Conservation (phyloP, 2,888 invertebrate species). For the Linnaemya tessellans region DNA sequence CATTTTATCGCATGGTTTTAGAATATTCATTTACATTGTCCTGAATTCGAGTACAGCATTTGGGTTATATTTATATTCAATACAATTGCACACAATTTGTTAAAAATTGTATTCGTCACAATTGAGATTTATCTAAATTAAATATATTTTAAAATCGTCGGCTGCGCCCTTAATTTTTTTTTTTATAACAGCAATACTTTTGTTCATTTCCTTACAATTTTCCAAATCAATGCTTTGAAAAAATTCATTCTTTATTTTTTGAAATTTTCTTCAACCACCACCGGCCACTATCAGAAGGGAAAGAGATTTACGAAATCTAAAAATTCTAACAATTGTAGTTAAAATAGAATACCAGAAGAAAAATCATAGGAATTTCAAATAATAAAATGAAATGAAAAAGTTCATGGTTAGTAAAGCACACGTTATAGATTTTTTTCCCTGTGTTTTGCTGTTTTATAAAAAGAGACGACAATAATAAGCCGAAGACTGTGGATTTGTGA, state of each 20-base stretch:
- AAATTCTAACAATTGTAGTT: conserved; percentile 29
- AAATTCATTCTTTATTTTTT: conserved; percentile 31
- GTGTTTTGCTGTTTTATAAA: background rate
- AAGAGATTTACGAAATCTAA: background rate
- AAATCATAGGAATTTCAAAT: conserved; percentile 36
- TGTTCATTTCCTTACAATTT: conserved; percentile 48
- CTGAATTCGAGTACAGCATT: background rate
- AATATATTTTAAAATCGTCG: conserved; percentile 21
- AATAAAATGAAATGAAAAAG: conserved; percentile 49
- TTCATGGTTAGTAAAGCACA: conserved; percentile 67
- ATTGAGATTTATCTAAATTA: conserved; percentile 43
- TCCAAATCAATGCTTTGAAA: conserved; percentile 60
- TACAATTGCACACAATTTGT: conserved; percentile 39
- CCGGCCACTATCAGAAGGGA: background rate
- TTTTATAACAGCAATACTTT: conserved; percentile 16
- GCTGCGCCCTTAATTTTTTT: background rate
- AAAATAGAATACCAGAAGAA: conserved; percentile 40
- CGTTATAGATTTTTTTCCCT: conserved; percentile 52
- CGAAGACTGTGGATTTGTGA: background rate
- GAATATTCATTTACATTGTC: background rate
- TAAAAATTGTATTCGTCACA: conserved; percentile 35
- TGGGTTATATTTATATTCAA: conserved; percentile 5
- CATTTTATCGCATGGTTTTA: background rate
- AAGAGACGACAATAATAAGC: background rate
- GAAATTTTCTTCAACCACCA: background rate